Conservation (phyloP, 2,888 invertebrate species). For the Limenitis camilla region DNA sequence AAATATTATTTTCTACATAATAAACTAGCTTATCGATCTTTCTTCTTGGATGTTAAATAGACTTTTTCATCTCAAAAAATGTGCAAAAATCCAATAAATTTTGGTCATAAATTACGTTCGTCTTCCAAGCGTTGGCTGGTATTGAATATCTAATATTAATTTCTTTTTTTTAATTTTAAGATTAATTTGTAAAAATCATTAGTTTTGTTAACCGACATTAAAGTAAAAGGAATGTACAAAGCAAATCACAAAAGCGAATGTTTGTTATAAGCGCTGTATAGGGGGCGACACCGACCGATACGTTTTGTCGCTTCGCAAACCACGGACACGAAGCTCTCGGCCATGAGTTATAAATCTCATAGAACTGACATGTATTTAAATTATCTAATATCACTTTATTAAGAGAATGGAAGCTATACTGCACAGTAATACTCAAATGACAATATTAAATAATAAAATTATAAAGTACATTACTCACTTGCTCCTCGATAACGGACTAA, state of each 20-base stretch:
- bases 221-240: slow-evolving; percentile 20
- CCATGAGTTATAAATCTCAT: neutral
- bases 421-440: neutral
- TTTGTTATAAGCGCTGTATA: slow-evolving; percentile 24
- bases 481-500: neutral
- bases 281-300: slow-evolving; percentile 49
- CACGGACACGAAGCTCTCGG: slow-evolving; percentile 35
- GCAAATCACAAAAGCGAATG: slow-evolving; percentile 25
- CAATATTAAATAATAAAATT: too few relatives aligned
- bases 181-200: too few relatives aligned
- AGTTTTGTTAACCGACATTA: neutral
- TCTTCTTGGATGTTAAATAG: too few relatives aligned
- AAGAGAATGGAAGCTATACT: neutral
- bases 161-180: too few relatives aligned
- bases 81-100: too few relatives aligned
- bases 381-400: neutral
- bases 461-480: neutral
- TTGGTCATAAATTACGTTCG: too few relatives aligned
- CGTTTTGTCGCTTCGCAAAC: slow-evolving; percentile 63
- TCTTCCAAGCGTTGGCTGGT: too few relatives aligned
- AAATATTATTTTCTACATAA: too few relatives aligned
- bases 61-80: too few relatives aligned
- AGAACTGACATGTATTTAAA: neutral
- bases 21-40: too few relatives aligned
- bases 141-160: too few relatives aligned